Percentiles rank a stretch among this genome's conserved stretches.
Evolutionary conservation across 2,113 vertebrate species (phyloP).

Genomic region (Lophochroa leadbeateri): DNA sequence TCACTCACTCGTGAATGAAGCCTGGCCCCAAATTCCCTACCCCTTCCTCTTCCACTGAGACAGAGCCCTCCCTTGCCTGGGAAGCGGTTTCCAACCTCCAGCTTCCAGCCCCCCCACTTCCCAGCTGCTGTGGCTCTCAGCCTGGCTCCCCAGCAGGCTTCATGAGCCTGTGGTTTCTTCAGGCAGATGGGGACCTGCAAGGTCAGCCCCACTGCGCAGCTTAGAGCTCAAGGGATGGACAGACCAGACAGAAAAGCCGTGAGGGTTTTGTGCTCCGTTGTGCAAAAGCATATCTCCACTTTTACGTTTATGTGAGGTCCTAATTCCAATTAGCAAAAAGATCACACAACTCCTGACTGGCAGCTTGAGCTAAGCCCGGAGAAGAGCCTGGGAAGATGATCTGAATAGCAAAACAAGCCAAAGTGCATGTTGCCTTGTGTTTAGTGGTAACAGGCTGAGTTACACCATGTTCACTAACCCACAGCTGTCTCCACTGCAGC

Average conservation of each 20-base stretch:
- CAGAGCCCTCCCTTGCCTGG: not conserved
- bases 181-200: not conserved
- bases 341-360: not conserved
- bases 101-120: not conserved
- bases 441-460: not conserved
- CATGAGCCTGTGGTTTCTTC: not conserved
- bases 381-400: not conserved
- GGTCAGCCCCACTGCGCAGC: not conserved
- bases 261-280: accelerated
- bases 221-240: not conserved
- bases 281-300: not conserved
- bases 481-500: accelerated
- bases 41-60: not conserved
- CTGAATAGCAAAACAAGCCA: not conserved
- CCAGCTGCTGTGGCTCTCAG: accelerated
- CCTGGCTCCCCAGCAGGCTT: not conserved
- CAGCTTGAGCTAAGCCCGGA: not conserved
- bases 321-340: not conserved
- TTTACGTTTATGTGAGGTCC: accelerated
- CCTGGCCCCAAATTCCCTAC: not conserved
- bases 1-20: not conserved
- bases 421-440: not conserved
- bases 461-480: accelerated
- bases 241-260: not conserved
- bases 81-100: not conserved